Base-by-base conservation (phyloP, 1,140 invertebrate species). In the Formica selysi region DNA sequence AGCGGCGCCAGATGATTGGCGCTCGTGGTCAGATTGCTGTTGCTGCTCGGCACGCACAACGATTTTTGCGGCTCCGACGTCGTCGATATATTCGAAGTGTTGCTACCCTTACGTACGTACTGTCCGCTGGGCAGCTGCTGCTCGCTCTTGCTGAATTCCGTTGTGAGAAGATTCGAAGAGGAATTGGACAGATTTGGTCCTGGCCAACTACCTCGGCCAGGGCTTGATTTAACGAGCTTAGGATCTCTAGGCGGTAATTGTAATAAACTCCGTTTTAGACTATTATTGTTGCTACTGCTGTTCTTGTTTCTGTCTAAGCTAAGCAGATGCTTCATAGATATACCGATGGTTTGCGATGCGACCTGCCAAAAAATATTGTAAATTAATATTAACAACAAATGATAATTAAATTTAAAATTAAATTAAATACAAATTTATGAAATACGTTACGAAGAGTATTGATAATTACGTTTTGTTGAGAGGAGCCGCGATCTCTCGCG, bases 61-160 rank as follows among this genome's bases (percentile, higher is more conserved):
- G 89, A 86, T 59, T 93, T 94, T 3, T 62, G 74, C 0, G 92
- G 91, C 38, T 95, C 93, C 0, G 93, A 93, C 0, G 90, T 89
- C 1, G 91, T 92, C 7, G 94, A 95, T 1, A 85, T 88, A 68
- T 93, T 95, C 0, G 94, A 94, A 0, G 92, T 93, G 84, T 94
- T 93, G 85, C 93, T 94, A 10, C 93, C 92, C 64, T 95, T 95
- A 6, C 93, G 90, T 7, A 92, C 41, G 59, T 94, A 94, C 19
- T 93, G 92, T 0, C 93, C 91, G 13, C 91, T 91, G 0, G 94
- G 92, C 5, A 98, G 91, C 85, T 98, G 97, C 92, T 98, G 97
- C 89, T 98, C 98, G 36, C 97, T 98, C 91, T 98, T 98, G 65
- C 97, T 98, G 87, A 98, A 97, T 91, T 98, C 98, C 0, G 96